Conservation (phyloP, 2,797 vertebrate genomes). For the Neopelma chrysocephalum region DNA sequence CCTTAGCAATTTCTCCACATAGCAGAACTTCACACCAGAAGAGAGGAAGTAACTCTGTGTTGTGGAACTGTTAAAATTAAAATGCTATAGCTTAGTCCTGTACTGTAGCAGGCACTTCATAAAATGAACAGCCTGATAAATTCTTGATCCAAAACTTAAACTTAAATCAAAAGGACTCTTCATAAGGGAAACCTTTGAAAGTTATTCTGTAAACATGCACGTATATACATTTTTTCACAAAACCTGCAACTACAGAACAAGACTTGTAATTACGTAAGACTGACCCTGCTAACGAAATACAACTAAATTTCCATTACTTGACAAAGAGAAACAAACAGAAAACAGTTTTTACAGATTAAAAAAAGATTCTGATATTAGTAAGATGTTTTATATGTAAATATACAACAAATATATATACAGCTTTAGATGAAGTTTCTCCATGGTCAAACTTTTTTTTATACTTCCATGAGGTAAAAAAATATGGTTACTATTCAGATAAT, state of each 20-base stretch:
- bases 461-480: neutral
- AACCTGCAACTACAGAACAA: neutral
- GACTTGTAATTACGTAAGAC: neutral
- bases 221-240: neutral
- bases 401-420: neutral
- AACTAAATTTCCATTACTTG: neutral
- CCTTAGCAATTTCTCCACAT: neutral
- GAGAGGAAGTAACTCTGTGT: neutral
- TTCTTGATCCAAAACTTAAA: neutral
- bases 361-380: neutral
- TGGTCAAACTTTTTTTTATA: neutral
- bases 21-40: neutral
- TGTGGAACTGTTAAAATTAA: neutral
- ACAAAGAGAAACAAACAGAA: neutral
- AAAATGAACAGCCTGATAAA: neutral
- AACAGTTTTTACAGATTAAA: neutral
- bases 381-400: neutral
- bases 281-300: neutral
- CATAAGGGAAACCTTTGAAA: neutral
- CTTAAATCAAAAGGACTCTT: neutral
- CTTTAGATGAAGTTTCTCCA: neutral
- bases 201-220: neutral
- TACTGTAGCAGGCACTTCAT: neutral
- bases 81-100: neutral
- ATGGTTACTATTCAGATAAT: neutral